Percentiles rank a stretch among this genome's conserved stretches.
phyloP scores from a whole-genome alignment of 2,113 vertebrate genomes.

The Chrysochloris asiatica region DNA sequence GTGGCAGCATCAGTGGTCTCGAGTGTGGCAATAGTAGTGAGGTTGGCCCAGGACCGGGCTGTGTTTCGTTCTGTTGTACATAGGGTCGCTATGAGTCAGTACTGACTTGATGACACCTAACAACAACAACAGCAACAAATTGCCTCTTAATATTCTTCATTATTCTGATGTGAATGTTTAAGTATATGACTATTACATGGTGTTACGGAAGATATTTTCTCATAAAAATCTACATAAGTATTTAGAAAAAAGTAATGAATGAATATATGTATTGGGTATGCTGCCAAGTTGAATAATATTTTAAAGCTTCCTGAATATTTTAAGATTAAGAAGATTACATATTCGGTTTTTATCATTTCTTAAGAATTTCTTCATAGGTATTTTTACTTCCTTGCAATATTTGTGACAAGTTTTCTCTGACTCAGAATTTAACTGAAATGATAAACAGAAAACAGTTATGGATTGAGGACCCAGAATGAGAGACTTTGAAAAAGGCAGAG shows the following conservation, averaged over 20 bases:
- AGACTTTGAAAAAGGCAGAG: not conserved
- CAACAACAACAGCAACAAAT: too few species aligned
- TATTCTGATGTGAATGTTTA: slow-evolving; percentile 18
- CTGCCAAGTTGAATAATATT: not conserved
- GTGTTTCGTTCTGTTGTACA: too few species aligned
- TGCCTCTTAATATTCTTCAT: not conserved
- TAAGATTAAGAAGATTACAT: slow-evolving; percentile 12
- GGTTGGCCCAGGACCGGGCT: too few species aligned
- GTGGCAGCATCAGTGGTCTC: too few species aligned
- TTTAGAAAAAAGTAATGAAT: not conserved
- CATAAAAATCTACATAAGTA: slow-evolving; percentile 22
- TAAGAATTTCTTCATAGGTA: not conserved
- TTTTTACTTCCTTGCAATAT: slow-evolving; percentile 24
- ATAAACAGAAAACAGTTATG: not conserved
- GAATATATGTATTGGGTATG: not conserved
- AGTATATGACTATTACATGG: not conserved
- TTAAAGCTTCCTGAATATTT: not conserved
- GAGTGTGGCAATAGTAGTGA: too few species aligned
- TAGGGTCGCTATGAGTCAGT: too few species aligned
- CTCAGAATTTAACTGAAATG: not conserved
- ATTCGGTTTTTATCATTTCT: not conserved
- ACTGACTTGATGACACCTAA: too few species aligned
- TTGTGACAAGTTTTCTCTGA: too few species aligned
- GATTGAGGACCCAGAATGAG: not conserved
- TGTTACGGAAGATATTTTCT: slow-evolving; percentile 20